phyloP scores from a whole-genome alignment of 2,113 vertebrate species.

The Entelurus aequoreus region DNA sequence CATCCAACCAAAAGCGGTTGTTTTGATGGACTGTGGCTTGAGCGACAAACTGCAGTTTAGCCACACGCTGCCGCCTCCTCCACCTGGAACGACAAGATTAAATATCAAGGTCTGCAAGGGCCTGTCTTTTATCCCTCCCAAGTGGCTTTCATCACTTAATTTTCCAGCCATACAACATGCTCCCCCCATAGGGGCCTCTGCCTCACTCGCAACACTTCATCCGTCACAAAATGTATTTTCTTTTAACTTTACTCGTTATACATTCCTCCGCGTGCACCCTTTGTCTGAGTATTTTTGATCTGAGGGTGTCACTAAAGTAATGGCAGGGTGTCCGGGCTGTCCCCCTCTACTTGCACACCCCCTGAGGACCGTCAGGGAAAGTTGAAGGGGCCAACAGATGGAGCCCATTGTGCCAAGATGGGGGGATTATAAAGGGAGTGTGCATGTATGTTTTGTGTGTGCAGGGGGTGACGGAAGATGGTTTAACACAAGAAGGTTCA shows the following conservation, averaged over 20 bases:
- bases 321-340: constrained; percentile 33
- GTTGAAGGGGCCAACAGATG: constrained; percentile 69
- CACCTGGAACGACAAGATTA: constrained; percentile 31
- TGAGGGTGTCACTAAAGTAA: constrained; percentile 44
- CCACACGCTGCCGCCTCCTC: constrained; percentile 13
- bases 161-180: constrained; percentile 15
- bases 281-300: constrained; percentile 17
- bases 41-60: constrained; percentile 24
- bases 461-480: not conserved
- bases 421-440: constrained; percentile 18
- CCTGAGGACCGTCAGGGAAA: constrained; percentile 55
- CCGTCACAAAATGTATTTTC: constrained; percentile 14
- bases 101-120: constrained; percentile 20
- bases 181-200: constrained; percentile 9
- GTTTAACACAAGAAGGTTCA: constrained; percentile 64
- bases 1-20: constrained; percentile 40
- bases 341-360: constrained; percentile 49
- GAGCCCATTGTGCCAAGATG: constrained; percentile 64
- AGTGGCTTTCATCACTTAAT: constrained; percentile 21
- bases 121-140: constrained; percentile 19
- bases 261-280: constrained; percentile 13
- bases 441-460: constrained; percentile 30
- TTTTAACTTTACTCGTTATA: constrained; percentile 19
- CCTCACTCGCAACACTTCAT: constrained; percentile 22
- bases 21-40: constrained; percentile 25